Evolutionary conservation across 2,888 invertebrate genomes (phyloP), one percentile per base, ranked within the genome.

Genomic region (Nomada hirtipes): DNA sequence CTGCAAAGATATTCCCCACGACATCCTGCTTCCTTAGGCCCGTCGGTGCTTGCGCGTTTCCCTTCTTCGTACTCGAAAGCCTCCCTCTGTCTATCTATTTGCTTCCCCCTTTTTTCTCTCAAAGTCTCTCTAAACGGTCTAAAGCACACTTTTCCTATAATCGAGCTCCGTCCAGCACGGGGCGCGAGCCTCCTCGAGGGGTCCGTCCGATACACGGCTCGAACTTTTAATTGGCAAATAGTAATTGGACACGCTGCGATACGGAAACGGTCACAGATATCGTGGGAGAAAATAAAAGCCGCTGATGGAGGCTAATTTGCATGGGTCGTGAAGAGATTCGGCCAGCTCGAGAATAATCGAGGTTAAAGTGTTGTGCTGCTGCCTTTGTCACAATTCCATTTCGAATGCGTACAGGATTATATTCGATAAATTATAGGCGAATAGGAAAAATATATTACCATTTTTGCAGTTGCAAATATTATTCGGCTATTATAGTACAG

Each of bases 161-260:
- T 84, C 86, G 75, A 82, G 81, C 78, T 81, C 59, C 65, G 64
- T 60, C 26, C 52, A 60, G 77, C 53, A 53, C 67, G 61, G 42
- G 69, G 44, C 26, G 36, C 63, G 53, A 52, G 72, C 57, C 76
- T 82, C 83, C 79, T 83, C 78, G 77, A 84, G 74, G 29, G 60
- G 57, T 36, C 65, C 76, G 76, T 55, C 74, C 53, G 77, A 68
- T 83, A 79, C 79, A 85, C 82, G 72, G 76, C 79, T 82, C 57
- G 57, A 89, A 87, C 82, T 89, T 89, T 89, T 89, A 89, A 89
- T 89, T 89, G 87, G 89, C 85, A 78, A 89, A 89, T 85, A 79
- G 88, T 89, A 89, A 89, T 89, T 89, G 87, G 87, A 81, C 83
- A 83, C 74, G 53, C 83, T 84, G 84, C 88, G 83, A 86, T 82